A percentile compares a stretch with the other conserved stretches of the same genome.
phyloP scores from a whole-genome alignment of 2,797 vertebrate genomes.

The Alca torda region DNA sequence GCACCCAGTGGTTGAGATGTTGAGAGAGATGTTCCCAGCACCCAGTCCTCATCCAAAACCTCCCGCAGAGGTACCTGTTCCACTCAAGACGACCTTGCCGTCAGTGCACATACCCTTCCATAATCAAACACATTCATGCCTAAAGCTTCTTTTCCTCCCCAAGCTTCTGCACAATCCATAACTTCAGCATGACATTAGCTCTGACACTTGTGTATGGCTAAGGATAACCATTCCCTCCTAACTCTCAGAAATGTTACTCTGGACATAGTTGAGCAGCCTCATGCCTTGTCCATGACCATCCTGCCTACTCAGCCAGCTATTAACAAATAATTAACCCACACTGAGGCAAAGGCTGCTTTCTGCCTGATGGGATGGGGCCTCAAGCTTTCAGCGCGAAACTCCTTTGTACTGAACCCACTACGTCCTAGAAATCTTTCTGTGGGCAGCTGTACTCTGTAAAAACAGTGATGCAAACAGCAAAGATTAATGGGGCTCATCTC shows the following conservation, averaged over 20 bases:
- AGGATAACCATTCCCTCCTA: background rate
- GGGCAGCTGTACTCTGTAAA: background rate
- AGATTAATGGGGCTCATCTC: background rate
- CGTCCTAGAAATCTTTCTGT: background rate
- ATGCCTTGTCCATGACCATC: background rate
- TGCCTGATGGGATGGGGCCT: background rate
- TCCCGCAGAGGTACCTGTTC: background rate
- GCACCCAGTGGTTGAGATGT: background rate
- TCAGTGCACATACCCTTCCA: background rate
- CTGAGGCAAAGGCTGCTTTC: background rate
- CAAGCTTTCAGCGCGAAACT: background rate
- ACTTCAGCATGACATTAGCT: background rate
- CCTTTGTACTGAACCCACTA: background rate
- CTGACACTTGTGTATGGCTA: background rate
- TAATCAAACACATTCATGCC: rapidly evolving
- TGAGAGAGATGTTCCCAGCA: background rate
- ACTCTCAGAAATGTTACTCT: background rate
- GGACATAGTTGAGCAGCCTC: background rate
- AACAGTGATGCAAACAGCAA: background rate
- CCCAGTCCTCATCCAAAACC: background rate
- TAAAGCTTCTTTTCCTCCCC: background rate
- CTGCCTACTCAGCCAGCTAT: background rate
- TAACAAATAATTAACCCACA: conserved; percentile 31
- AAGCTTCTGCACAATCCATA: background rate
- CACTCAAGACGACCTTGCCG: background rate